Percentiles rank a stretch among this genome's conserved stretches.
Conservation (phyloP, 2,888 invertebrate species). For the Trissolcus japonicus region DNA sequence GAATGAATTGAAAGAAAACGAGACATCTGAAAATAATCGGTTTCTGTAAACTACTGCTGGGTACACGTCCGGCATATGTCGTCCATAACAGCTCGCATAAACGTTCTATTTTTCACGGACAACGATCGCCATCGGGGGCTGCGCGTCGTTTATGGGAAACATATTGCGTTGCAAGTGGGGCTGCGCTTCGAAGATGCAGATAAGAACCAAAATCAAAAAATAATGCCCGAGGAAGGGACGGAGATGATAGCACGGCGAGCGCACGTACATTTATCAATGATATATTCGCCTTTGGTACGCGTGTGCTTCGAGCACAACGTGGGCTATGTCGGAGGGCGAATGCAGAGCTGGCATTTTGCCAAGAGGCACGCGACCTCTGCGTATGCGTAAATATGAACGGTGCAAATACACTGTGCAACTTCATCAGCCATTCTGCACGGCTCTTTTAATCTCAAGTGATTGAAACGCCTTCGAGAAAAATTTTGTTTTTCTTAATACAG, state of each 20-base stretch:
- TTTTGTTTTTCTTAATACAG: too few species aligned
- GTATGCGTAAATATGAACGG: conserved; percentile 67
- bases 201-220: conserved; percentile 59
- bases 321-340: conserved; percentile 55
- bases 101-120: conserved; percentile 43
- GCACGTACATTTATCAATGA: conserved; percentile 72
- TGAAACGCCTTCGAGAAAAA: too few species aligned
- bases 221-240: conserved; percentile 59
- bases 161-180: conserved; percentile 31
- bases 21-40: not conserved
- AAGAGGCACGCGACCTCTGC: conserved; percentile 71
- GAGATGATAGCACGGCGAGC: conserved; percentile 60
- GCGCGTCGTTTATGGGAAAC: conserved; percentile 36
- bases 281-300: conserved; percentile 66
- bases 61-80: conserved; percentile 37
- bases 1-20: not conserved
- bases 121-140: conserved; percentile 19
- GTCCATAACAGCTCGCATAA: conserved; percentile 37
- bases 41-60: not conserved
- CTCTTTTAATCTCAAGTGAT: conserved; percentile 20
- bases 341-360: conserved; percentile 69
- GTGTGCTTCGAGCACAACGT: conserved; percentile 57
- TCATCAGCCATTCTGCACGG: conserved; percentile 42
- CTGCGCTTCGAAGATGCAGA: conserved; percentile 43
- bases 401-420: conserved; percentile 60